Evolutionary conservation across 2,888 invertebrate genomes (phyloP), one percentile per base, ranked within the genome.

Genomic region (Eilema depressum): DNA sequence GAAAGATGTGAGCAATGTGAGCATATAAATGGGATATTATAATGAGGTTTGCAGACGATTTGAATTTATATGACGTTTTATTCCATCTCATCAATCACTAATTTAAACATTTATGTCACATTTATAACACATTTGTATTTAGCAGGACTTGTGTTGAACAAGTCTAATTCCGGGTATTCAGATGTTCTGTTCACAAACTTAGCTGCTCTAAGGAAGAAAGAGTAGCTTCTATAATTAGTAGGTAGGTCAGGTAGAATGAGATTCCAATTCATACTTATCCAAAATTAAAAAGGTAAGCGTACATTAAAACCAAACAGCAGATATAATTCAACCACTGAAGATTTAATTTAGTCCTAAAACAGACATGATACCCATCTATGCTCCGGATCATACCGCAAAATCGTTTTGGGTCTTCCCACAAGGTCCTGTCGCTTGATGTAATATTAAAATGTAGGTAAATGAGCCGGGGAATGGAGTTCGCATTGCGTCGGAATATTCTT

Each of bases 391-490:
- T 66, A 85, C 84, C 84, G 75, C 85, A 82, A 83, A 83, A 84
- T 76, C 83, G 82, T 79, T 84, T 83, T 73, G 76, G 85, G 84
- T 72, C 70, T 67, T 69, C 75, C 77, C 75, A 47, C 68, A 72
- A 74, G 83, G 77, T 74, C 73, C 59, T 63, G 57, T 60, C 69
- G 75, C 69, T 64, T 75, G 76, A 78, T 77, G 75, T 78, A 75
- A 80, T 79, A 83, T 84, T 83, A 83, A 82, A 82, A 82, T 81
- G 75, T 75, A 75, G 71, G 75, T 80, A 75, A 82, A 82, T 83
- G 77, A 80, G 76, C 63, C 63, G 66, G 67, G 69, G 56, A 71
- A 63, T 37, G 69, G 63, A 76, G 64, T 53, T 63, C 47, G 57
- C 37, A 56, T 25, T 56, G 60, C 66, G 65, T 47, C 17, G 33